Evolutionary conservation across 30 jellyfish, hydroid and myxozoan species (phyloP).

Genomic region (Hydra vulgaris): DNA sequence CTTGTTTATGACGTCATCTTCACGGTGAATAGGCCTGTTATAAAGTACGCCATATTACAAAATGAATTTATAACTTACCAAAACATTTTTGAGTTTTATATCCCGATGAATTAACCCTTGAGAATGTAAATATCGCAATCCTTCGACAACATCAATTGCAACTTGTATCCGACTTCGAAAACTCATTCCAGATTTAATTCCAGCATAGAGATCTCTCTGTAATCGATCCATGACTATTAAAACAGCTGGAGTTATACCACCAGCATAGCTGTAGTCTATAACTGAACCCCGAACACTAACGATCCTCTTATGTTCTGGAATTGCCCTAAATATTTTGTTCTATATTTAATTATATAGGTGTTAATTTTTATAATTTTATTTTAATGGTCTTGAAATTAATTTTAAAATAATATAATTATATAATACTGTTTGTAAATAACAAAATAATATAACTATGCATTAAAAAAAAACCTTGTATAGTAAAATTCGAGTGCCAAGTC

Average conservation of each 20-base stretch:
- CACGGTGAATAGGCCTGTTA: too few species aligned
- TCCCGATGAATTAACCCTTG: conserved; percentile 85
- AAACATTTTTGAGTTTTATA: conserved; percentile 60
- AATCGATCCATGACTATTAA: conserved; percentile 71
- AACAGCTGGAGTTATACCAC: conserved; percentile 88
- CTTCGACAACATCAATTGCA: conserved; percentile 79
- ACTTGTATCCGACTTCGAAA: conserved; percentile 83
- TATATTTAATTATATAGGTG: too few species aligned
- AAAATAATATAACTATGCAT: not conserved
- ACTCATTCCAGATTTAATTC: conserved; percentile 90
- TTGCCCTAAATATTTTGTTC: conserved; percentile 29
- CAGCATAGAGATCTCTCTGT: conserved; percentile 86
- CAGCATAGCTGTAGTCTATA: conserved; percentile 80
- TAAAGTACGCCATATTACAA: too few species aligned
- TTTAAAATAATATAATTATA: too few species aligned
- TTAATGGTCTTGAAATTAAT: too few species aligned
- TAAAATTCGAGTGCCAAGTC: conserved; percentile 75
- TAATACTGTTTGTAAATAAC: too few species aligned
- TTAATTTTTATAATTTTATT: too few species aligned
- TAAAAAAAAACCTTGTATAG: conserved; percentile 57
- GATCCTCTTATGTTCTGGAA: conserved; percentile 78
- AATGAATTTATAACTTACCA: conserved; percentile 37
- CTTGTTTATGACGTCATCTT: too few species aligned
- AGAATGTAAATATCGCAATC: conserved; percentile 72
- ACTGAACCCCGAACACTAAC: conserved; percentile 72